Base-by-base conservation (phyloP, 2,113 vertebrate genomes). In the Panurus biarmicus region DNA sequence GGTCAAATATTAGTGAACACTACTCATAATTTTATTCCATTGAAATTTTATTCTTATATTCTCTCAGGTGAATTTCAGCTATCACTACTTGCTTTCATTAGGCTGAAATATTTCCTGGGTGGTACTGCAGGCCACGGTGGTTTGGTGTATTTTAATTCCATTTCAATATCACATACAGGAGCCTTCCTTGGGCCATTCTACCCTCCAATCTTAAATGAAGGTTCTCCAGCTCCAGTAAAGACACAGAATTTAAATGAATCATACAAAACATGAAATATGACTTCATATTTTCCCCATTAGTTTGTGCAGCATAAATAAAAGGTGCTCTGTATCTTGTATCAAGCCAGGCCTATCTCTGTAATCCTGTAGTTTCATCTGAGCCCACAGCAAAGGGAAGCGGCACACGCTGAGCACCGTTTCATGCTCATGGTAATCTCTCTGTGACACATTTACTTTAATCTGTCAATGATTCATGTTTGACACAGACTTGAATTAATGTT, bases 401-500 rank as follows among this genome's bases (percentile, higher is more conserved):
- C 38, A 9, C 91, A 85, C 12, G 75, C 94, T 95, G 82, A 51
- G 95, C 75, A 38, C 48, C 0, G 11, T 74, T 82, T 74, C 67
- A 18, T 91, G 36, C 36, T 88, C 23, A 1, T 7, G 17, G 51
- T 93, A 94, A 91, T 95, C 94, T 96, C 44, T 1, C 64, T 93
- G 64, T 80, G 89, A 74, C 87, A 95, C 82, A 80, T 94, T 87
- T 70, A 42, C 82, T 95, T 94, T 93, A 91, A 95, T 95, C 85
- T 85, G 82, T 67, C 75, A 67, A 1, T 80, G 82, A 91, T 77
- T 94, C 36, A 35, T 95, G 85, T 96, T 83, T 93, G 64, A 94
- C 75, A 93, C 40, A 88, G 72, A 11, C 60, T 62, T 79, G 67
- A 93, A 94, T 95, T 93, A 86, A 74, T 9, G 19, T 78, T 93